Evolutionary conservation across 92 coral and sea anemone species (phyloP), one percentile per base, ranked within the genome.

Genomic region (Parazoanthus swiftii): DNA sequence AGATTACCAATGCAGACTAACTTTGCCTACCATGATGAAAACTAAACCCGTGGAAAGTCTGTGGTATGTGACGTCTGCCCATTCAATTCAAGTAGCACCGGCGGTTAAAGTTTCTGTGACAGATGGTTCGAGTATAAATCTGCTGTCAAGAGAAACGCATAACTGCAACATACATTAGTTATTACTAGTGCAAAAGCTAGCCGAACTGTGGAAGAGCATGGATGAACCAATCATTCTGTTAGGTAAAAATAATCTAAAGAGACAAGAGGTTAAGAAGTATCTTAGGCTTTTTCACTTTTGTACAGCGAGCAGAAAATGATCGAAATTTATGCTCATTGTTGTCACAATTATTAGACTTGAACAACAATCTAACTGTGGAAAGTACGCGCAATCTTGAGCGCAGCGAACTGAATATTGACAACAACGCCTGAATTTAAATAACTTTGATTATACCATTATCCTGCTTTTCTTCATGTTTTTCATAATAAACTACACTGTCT

Each of bases 101-200:
- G 35, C 85, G 74, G 74, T n/a, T 38, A 43, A 36, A 35, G 58
- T 66, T 84, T 84, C 13, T 84, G 67, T 84, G 87, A 84, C 87
- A 84, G 87, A 84, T 84, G 87, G 66, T 71, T 25, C 36, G 78
- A 16, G 50, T 33, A 48, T 48, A 71, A 71, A 44, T 84, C 77
- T 84, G 78, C 79, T 70, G 66, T 71, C 87, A 84, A 71, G 79
- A 68, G 72, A 56, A 21, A 80, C 72, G 63, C 58, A 58, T 11
- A 54, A 5, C 37, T 9, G 7, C 20, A 11, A 23, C 59, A n/a
- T 80, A 80, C 26, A 58, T 80, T 8, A 80, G 58, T 54, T 68
- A 80, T 23, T 58, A 63, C 21, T 48, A 10, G 29, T 67, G 15
- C 13, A 15, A 35, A 67, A 80, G 8, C 15, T 7, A 33, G 35